Conservation (phyloP, 2,797 vertebrate genomes). For the Clangula hyemalis region DNA sequence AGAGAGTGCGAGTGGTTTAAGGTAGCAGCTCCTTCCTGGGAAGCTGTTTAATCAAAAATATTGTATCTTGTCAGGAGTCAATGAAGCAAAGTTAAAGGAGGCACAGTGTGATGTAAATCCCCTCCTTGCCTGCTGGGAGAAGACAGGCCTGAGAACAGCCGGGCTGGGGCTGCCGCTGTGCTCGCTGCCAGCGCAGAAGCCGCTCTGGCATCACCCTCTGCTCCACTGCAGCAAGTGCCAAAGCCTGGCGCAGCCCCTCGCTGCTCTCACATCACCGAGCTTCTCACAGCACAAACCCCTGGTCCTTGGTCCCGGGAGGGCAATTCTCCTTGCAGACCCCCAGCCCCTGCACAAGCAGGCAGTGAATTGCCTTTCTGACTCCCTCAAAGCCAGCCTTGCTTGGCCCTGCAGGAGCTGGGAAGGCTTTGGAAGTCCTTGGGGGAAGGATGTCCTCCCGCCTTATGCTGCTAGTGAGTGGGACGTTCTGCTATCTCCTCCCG, state of each 20-base stretch:
- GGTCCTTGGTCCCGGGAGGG: neutral
- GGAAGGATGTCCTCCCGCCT: neutral
- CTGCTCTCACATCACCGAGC: neutral
- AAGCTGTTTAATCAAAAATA: constrained; percentile 51
- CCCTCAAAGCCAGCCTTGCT: neutral
- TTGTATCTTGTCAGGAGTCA: constrained; percentile 37
- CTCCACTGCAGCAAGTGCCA: neutral
- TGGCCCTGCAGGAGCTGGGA: neutral
- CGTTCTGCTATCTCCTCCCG: neutral
- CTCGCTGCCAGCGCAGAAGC: neutral
- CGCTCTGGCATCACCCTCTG: neutral
- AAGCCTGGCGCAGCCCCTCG: neutral
- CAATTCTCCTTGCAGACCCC: neutral
- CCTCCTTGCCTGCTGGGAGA: constrained; percentile 8
- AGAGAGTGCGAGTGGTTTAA: neutral
- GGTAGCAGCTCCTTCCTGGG: constrained; percentile 34
- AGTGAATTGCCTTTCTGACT: neutral
- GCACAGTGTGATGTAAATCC: constrained; percentile 45
- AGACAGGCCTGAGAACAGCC: neutral
- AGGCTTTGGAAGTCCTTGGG: neutral
- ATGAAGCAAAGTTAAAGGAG: constrained; percentile 43
- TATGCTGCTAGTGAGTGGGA: neutral
- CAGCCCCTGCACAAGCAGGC: neutral
- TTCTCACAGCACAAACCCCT: neutral
- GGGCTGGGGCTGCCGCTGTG: neutral